Base-by-base conservation (phyloP, 1,140 invertebrate species). In the Conopomorpha cramerella region DNA sequence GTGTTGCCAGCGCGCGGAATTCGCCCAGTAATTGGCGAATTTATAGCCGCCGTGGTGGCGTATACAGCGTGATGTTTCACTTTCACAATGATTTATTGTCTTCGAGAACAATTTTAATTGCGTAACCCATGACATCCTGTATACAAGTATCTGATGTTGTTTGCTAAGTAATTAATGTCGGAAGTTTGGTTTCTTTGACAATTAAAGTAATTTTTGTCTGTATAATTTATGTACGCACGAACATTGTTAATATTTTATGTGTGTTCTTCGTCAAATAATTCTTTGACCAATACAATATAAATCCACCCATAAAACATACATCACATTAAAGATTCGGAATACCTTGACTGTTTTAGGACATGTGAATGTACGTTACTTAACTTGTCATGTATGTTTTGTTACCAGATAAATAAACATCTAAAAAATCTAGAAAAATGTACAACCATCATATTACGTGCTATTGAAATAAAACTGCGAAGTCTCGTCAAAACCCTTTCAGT, bases 131-230 rank as follows among this genome's bases (percentile, higher is more conserved):
- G 70, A 74, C 70, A 74, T 64, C 46, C 49, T 71, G 70, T 71
- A 74, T 71, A 74, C 70, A 74, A 74, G 65, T 74, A 74, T 74
- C 71, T 66, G 70, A 74, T 74, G n/a, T n/a, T n/a, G n/a, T 74
- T 71, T 66, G 59, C 65, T 67, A 66, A 74, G 56, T 55, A 64
- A 71, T 73, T 73, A 63, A 66, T 73, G 60, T 67, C 55, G 63
- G 54, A 23, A 6, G 19, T 23, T 6, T 23, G 10, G 4, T 10
- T 6, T 6, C 4, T 23, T 23, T 23, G 10, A 4, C 19, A 23
- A 4, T 23, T 23, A 10, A 6, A 23, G 19, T 23, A 6, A 23
- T 4, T 4, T 23, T 6, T 10, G 10, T 23, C 4, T 23, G 19
- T 23, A 23, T 6, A 4, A 23, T 23, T 23, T 23, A 23, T 10